phyloP scores from a whole-genome alignment of 2,888 invertebrate genomes.

The Cephus rjabovi region DNA sequence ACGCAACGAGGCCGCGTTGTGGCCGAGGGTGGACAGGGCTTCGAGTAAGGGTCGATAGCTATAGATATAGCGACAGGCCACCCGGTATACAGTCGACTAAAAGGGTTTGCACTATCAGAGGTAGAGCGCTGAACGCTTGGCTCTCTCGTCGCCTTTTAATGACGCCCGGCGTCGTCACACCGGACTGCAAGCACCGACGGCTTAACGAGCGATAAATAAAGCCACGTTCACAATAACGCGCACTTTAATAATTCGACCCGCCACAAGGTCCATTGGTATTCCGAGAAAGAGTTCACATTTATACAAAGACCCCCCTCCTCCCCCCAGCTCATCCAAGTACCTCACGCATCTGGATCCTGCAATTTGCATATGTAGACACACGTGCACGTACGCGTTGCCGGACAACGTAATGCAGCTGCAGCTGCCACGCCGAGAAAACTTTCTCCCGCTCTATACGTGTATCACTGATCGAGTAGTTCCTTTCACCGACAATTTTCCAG shows the following conservation, averaged over 20 bases:
- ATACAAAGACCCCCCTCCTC: accelerated
- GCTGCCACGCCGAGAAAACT: neutral
- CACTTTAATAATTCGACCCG: neutral
- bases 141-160: constrained; percentile 31
- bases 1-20: neutral
- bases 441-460: neutral
- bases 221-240: neutral
- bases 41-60: neutral
- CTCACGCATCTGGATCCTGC: no score
- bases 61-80: no score
- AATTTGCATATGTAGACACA: neutral
- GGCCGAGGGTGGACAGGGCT: constrained; percentile 1
- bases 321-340: no score
- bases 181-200: constrained; percentile 26
- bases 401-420: neutral
- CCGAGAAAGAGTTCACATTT: no score
- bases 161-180: constrained; percentile 37
- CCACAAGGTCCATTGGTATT: neutral
- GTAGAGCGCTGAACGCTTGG: neutral
- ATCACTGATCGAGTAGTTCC: neutral
- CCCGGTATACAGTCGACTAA: neutral
- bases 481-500: neutral
- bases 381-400: no score
- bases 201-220: constrained; percentile 38
- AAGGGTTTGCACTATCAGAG: neutral